Conservation (phyloP, 1,140 invertebrate genomes). For the Aphidius ervi region DNA sequence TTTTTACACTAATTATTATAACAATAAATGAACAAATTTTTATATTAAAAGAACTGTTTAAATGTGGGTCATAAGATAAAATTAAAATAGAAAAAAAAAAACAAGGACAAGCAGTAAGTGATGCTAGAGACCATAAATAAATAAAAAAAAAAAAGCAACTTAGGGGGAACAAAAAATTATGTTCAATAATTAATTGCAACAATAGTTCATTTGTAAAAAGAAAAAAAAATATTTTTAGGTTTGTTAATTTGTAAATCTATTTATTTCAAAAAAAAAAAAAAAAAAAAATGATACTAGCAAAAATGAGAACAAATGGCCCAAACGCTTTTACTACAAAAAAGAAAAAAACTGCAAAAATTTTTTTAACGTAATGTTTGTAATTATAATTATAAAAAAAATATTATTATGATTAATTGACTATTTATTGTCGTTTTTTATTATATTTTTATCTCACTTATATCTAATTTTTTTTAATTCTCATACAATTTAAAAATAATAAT, state of each 20-base stretch:
- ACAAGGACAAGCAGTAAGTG: conserved; percentile 6
- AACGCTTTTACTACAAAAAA: conserved; percentile 23
- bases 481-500: too few species aligned
- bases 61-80: conserved; percentile 1
- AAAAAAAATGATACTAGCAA: neutral
- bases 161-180: conserved; percentile 1
- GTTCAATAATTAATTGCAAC: conserved; percentile 10
- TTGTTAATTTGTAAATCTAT: conserved; percentile 6
- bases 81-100: neutral
- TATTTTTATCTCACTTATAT: neutral
- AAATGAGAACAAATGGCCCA: neutral
- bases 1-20: neutral
- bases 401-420: conserved; percentile 15
- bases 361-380: conserved; percentile 23
- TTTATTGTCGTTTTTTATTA: neutral
- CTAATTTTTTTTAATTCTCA: neutral
- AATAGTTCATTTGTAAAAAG: conserved; percentile 14
- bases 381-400: conserved; percentile 23
- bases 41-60: conserved; percentile 13
- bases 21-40: neutral
- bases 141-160: neutral
- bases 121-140: conserved; percentile 19
- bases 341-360: conserved; percentile 17
- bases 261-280: conserved; percentile 17
- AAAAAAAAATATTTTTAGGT: conserved; percentile 11